Base-by-base conservation (phyloP, 2,888 invertebrate genomes). In the Microchrysa polita region DNA sequence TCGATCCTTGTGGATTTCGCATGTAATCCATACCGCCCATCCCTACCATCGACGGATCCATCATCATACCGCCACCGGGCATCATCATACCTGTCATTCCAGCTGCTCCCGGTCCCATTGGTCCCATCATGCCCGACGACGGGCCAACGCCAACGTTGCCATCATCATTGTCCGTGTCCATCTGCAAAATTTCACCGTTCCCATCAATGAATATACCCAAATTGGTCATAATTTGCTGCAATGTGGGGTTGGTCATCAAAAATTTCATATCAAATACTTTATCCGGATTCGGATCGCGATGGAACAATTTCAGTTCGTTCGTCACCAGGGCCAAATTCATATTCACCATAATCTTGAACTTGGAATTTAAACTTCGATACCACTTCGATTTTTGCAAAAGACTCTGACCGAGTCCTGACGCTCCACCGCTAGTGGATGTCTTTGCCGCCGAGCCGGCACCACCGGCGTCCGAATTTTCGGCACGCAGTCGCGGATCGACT, bases 361-460 rank as follows among this genome's bases (percentile, higher is more conserved):
- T 91, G 73, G 90, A 90, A 78, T 91, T 91, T 61, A 92, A 84
- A 76, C 90, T 90, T 81, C 89, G 90, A 80, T 91, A 92, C 88
- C 92, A 92, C 73, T 87, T 87, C 0, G 91, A 91, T 80, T 87
- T 89, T 82, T 91, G 91, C 69, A 91, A 82, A 77, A 91, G 82
- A 20, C 83, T 84, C 83, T 77, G 84, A 69, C 83, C 73, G 4
- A 63, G 7, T n/a, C 65, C 53, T 9, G 65, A 12, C 1, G 53
- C 14, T n/a, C n/a, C n/a, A 23, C 18, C 34, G 34, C 52, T 52
- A 16, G 23, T 23, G 7, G 4, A 2, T 16, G 65, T 9, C 18
- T 34, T 72, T 16, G 74, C 73, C 27, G 2, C 2, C 18, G 82
- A 82, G 12, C 44, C 9, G 14, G 27, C 23, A 34, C 1, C 23